Base-by-base conservation (phyloP, 2,113 vertebrate species). In the Zosterops pallidus region DNA sequence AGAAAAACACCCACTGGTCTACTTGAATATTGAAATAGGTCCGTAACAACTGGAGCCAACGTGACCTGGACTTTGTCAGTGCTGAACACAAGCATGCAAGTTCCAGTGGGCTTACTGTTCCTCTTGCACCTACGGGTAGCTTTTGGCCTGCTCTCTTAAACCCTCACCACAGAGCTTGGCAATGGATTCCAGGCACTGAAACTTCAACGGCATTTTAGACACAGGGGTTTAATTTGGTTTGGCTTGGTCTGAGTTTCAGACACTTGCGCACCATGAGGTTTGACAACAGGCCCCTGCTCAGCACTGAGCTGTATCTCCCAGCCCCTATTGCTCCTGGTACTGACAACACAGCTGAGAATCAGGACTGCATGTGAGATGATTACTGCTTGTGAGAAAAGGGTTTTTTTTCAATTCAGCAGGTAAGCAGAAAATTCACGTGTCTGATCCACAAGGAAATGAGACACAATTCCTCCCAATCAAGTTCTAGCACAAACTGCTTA, bases 1-100 rank as follows among this genome's bases (percentile, higher is more conserved):
- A 92, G 50, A 77, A 90, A 94, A 95, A 80, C 60, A 85, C 3
- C 21, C 80, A 86, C 22, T 83, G 68, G 50, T 50, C 81, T 81
- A 59, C 60, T 89, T 67, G 69, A 92, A 23, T 71, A 86, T 8
- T 75, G 89, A 94, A 95, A 74, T 49, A 72, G 35, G 80, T 20
- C 68, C 39, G 55, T 35, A 31, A 63, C 16, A 85, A 63, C 29
- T n/a, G 72, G 29, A 92, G 80, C 52, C 60, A 82, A 11, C 0
- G 0, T 31, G 83, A 94, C 76, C 89, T 94, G 92, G 86, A 86
- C 23, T 90, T 91, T 60, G 68, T 93, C 94, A 92, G 59, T 3
- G 46, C 42, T 63, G 49, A 84, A 79, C 2, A 2, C n/a, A 64
- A 80, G 24, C 68, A 31, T 14, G 7, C 69, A 56, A 75, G 42